phyloP scores from a whole-genome alignment of 2,113 vertebrate species.

The Hiodon tergisus region DNA sequence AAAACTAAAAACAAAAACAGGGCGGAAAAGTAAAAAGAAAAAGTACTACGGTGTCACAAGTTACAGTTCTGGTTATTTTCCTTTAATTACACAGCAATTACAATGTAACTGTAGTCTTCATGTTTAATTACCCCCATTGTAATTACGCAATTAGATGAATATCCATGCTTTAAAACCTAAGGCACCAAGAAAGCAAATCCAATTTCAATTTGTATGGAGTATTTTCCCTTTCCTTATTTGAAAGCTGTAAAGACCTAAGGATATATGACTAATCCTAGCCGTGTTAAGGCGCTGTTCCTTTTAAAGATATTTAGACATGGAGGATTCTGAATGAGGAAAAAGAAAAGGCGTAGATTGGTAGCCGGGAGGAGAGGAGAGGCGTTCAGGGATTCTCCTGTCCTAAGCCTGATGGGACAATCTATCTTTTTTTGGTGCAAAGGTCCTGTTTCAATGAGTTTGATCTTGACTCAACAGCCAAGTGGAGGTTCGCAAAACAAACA shows the following conservation, averaged over 20 bases:
- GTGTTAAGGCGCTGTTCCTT: conserved; percentile 58
- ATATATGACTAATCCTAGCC: conserved; percentile 64
- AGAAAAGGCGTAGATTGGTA: conserved; percentile 39
- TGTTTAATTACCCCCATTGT: conserved; percentile 69
- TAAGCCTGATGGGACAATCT: neutral
- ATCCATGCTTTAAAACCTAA: conserved; percentile 71
- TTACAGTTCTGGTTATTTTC: conserved; percentile 49
- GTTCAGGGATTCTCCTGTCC: neutral
- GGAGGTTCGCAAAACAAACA: conserved; percentile 68
- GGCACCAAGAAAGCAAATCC: conserved; percentile 69
- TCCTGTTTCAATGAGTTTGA: conserved; percentile 59
- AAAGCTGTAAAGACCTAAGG: conserved; percentile 63
- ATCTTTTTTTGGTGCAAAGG: conserved; percentile 50
- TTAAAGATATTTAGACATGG: conserved; percentile 57
- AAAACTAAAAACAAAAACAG: too few species aligned
- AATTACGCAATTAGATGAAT: conserved; percentile 71
- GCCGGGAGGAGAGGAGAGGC: neutral
- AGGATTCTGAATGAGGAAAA: conserved; percentile 56
- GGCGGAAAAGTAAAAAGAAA: too few species aligned
- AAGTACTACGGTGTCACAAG: neutral
- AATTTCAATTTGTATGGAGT: conserved; percentile 71
- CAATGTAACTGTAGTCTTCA: conserved; percentile 65
- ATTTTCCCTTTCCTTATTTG: conserved; percentile 61
- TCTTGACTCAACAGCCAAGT: conserved; percentile 57
- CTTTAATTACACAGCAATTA: conserved; percentile 72